These are phyloP conservation scores for Perdita meconis DNA, from an alignment of 2,888 invertebrate species.

Conservation along the genomic window DNA sequence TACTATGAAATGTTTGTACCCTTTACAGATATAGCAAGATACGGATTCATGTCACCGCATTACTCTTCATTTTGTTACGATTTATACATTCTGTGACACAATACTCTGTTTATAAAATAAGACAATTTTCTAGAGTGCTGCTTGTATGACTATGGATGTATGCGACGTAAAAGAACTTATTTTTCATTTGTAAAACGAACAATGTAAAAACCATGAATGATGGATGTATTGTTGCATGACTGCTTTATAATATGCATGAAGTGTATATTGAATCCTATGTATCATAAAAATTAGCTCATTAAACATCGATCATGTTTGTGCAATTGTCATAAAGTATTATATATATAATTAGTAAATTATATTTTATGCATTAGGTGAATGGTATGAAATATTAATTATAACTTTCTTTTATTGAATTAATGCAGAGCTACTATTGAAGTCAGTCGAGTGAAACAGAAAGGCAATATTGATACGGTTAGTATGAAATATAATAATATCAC, in stretches of 20 bases:
- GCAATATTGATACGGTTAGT: constrained; percentile 90
- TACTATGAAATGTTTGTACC: constrained; percentile 17
- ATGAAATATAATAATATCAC: constrained; percentile 11
- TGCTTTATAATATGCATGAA: constrained; percentile 41
- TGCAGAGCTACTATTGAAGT: constrained; percentile 90
- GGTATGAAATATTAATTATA: neutral
- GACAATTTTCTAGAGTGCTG: constrained; percentile 37
- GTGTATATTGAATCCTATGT: constrained; percentile 7
- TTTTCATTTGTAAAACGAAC: constrained; percentile 15
- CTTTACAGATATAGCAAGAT: constrained; percentile 20
- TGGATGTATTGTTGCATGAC: constrained; percentile 42
- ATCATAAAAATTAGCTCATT: constrained; percentile 14
- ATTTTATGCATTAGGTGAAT: neutral
- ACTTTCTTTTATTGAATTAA: constrained; percentile 7
- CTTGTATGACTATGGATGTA: constrained; percentile 55
- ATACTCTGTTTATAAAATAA: constrained; percentile 30
- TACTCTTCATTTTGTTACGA: constrained; percentile 47
- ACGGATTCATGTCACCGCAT: constrained; percentile 58
- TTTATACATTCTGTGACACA: constrained; percentile 17
- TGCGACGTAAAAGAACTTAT: constrained; percentile 15
- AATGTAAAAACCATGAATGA: neutral
- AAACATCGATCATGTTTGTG: constrained; percentile 28
- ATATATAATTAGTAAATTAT: neutral
- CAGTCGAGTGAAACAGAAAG: constrained; percentile 88
- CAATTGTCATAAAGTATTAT: constrained; percentile 27